Conservation (phyloP, 2,113 vertebrate genomes). For the Sterrhoptilus dennistouni region DNA sequence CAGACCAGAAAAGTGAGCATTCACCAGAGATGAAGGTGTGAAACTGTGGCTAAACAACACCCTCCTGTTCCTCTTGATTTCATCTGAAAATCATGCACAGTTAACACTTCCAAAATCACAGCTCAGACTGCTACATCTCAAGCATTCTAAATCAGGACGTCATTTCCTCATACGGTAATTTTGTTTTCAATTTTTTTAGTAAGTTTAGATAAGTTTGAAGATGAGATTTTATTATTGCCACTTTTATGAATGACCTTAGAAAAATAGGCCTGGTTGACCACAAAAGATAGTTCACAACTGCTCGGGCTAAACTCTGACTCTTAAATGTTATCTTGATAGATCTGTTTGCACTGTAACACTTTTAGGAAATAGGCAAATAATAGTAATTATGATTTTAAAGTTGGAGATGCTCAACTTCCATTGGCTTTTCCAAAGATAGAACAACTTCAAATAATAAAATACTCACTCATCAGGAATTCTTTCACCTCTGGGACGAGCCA, state of each 20-base stretch:
- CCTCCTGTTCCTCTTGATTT: constrained; percentile 42
- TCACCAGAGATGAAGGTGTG: constrained; percentile 35
- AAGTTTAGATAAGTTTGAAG: neutral
- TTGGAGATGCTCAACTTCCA: neutral
- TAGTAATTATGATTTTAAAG: fast-evolving
- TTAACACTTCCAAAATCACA: constrained; percentile 55
- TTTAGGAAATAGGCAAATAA: neutral
- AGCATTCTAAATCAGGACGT: constrained; percentile 30
- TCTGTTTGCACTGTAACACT: neutral
- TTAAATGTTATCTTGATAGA: neutral
- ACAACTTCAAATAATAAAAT: neutral
- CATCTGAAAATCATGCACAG: constrained; percentile 25
- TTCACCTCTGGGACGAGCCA: neutral
- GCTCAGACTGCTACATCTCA: constrained; percentile 15
- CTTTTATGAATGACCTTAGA: neutral
- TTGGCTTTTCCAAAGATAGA: neutral
- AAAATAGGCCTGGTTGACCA: neutral
- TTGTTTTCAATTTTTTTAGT: neutral
- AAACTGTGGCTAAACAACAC: constrained; percentile 46
- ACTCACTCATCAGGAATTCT: neutral
- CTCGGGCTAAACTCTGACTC: neutral
- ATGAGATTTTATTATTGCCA: neutral
- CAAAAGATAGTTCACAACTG: neutral
- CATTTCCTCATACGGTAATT: neutral
- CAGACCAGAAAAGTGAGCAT: constrained; percentile 30